These are phyloP conservation scores for Camelus dromedarius DNA, from an alignment of 2,113 vertebrate species.

Conservation along the genomic window DNA sequence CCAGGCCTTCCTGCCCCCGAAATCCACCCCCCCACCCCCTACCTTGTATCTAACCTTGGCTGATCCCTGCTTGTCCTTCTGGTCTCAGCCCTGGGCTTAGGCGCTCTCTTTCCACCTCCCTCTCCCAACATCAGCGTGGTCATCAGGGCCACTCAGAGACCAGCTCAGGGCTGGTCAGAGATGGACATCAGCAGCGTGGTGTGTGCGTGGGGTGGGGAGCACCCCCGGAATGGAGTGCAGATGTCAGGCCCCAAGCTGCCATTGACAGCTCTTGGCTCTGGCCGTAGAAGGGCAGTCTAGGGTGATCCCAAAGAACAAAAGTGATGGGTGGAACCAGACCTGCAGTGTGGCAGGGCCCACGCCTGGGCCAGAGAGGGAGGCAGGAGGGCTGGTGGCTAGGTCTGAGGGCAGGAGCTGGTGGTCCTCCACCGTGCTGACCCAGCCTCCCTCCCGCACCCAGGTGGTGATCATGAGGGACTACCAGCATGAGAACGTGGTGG, in stretches of 20 bases:
- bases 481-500: slow-evolving; percentile 98
- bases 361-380: accelerated
- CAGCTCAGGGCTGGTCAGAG: neutral
- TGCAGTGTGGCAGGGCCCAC: neutral
- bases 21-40: accelerated
- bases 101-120: accelerated
- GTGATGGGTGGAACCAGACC: accelerated
- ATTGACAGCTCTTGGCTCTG: neutral
- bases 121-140: neutral
- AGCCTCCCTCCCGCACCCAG: slow-evolving; percentile 74
- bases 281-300: neutral
- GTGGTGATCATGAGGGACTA: slow-evolving; percentile 99
- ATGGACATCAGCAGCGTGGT: accelerated
- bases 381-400: accelerated
- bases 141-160: neutral
- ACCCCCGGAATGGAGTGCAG: neutral
- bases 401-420: accelerated
- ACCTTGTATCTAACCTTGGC: neutral
- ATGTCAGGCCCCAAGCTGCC: neutral
- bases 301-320: neutral
- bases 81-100: neutral
- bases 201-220: accelerated
- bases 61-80: neutral
- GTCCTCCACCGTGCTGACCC: accelerated
- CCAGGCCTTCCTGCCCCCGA: neutral